A percentile compares a stretch with the other conserved stretches of the same genome.
These are phyloP conservation scores for Sinhomidia bicolor DNA, from an alignment of 2,888 invertebrate species.

Conservation along the genomic window DNA sequence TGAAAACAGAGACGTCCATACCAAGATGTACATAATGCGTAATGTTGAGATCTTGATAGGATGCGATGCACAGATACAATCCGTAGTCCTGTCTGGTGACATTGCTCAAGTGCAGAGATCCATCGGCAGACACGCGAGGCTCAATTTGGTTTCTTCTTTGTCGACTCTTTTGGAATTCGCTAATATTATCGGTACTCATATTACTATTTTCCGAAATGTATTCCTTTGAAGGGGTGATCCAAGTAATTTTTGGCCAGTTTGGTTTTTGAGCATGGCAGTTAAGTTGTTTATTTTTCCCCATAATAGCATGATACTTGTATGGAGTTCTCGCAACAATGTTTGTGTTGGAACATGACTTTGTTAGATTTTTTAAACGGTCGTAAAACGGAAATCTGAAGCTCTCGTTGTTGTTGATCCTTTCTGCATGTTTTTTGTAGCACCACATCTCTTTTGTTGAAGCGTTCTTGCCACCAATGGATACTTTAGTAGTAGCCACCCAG, in stretches of 20 bases:
- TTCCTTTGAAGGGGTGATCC: conserved; percentile 86
- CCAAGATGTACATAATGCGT: conserved; percentile 89
- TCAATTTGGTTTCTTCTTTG: conserved; percentile 81
- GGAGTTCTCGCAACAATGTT: conserved; percentile 85
- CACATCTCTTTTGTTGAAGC: conserved; percentile 65
- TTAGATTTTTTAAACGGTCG: conserved; percentile 85
- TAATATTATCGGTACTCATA: neutral
- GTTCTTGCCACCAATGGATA: conserved; percentile 59
- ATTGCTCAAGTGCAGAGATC: conserved; percentile 89
- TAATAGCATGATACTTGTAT: conserved; percentile 85
- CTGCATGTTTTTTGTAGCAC: conserved; percentile 52
- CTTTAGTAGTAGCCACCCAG: conserved; percentile 82
- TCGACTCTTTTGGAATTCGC: neutral
- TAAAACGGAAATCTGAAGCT: conserved; percentile 48
- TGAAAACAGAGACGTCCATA: conserved; percentile 93
- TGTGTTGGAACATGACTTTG: conserved; percentile 86
- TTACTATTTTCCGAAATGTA: conserved; percentile 32
- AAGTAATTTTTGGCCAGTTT: conserved; percentile 90
- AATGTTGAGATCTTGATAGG: conserved; percentile 89
- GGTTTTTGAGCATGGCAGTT: conserved; percentile 90
- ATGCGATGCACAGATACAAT: conserved; percentile 91
- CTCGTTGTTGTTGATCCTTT: neutral
- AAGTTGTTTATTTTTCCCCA: conserved; percentile 85
- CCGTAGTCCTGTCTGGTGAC: conserved; percentile 87
- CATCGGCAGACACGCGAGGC: conserved; percentile 88